Conservation (phyloP, 1,140 invertebrate species). For the Nymphalis io region DNA sequence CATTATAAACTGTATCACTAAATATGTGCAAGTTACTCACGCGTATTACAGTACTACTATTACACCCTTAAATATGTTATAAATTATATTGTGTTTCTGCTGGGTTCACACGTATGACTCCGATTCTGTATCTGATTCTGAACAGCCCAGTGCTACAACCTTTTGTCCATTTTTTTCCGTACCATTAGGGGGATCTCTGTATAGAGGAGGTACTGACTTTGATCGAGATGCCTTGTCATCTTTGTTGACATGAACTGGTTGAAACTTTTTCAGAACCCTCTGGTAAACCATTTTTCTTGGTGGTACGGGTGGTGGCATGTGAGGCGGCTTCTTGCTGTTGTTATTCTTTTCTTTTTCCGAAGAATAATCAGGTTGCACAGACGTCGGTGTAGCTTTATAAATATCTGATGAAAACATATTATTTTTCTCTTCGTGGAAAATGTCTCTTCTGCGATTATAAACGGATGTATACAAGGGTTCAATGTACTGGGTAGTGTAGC, state of each 20-base stretch:
- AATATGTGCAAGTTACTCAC: constrained; percentile 10
- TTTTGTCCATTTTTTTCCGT: constrained; percentile 63
- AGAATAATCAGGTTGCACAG: constrained; percentile 69
- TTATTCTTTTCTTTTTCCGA: constrained; percentile 60
- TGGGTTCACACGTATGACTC: constrained; percentile 74
- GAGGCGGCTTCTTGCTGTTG: constrained; percentile 66
- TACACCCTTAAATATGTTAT: constrained; percentile 39
- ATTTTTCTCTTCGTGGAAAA: constrained; percentile 74
- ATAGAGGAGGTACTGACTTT: constrained; percentile 70
- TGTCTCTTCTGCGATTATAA: constrained; percentile 71
- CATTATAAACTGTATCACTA: neutral
- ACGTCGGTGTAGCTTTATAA: constrained; percentile 76
- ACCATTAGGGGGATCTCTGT: constrained; percentile 63
- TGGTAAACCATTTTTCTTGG: constrained; percentile 77
- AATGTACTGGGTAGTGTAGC: constrained; percentile 71
- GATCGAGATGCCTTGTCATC: constrained; percentile 72
- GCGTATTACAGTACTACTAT: constrained; percentile 36
- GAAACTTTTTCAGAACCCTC: constrained; percentile 75
- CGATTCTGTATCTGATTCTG: constrained; percentile 78
- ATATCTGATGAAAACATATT: constrained; percentile 73
- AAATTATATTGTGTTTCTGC: constrained; percentile 26
- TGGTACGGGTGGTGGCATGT: constrained; percentile 74
- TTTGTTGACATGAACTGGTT: constrained; percentile 74
- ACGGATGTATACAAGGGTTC: constrained; percentile 73
- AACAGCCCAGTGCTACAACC: constrained; percentile 70